A percentile compares a stretch with the other conserved stretches of the same genome.
phyloP scores from a whole-genome alignment of 2,113 vertebrate genomes.

The Onychostoma macrolepis region DNA sequence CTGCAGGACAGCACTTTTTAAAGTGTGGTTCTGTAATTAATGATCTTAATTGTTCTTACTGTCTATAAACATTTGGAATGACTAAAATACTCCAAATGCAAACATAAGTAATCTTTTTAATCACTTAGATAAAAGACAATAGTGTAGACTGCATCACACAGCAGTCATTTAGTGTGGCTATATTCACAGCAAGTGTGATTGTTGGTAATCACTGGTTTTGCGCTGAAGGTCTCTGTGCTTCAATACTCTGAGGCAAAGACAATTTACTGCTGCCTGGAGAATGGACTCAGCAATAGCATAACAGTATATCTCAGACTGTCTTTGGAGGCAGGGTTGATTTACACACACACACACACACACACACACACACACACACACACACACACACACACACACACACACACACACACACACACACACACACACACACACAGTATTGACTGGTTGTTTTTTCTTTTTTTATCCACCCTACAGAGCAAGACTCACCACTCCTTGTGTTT shows the following conservation, averaged over 20 bases:
- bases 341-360: neutral
- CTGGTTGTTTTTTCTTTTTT: constrained; percentile 34
- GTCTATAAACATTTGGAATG: neutral
- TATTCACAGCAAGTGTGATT: constrained; percentile 41
- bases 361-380: constrained; percentile 3
- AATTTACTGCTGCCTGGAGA: constrained; percentile 46
- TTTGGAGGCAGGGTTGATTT: constrained; percentile 35
- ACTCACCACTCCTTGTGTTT: constrained; percentile 46
- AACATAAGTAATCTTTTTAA: neutral
- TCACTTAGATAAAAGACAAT: constrained; percentile 1
- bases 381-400: neutral
- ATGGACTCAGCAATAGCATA: constrained; percentile 50
- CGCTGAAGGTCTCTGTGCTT: constrained; percentile 30
- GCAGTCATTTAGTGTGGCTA: constrained; percentile 24
- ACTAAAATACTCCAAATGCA: neutral
- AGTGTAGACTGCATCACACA: neutral
- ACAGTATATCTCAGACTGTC: constrained; percentile 49
- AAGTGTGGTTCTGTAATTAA: neutral
- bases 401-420: constrained; percentile 2
- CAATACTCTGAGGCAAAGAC: constrained; percentile 40
- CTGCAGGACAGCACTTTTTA: too few species aligned
- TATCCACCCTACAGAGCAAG: constrained; percentile 43
- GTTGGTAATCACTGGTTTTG: constrained; percentile 39
- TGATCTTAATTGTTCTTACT: neutral
- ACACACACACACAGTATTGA: constrained; percentile 13